A percentile compares a stretch with the other conserved stretches of the same genome.
Conservation (phyloP, 2,113 vertebrate species). For the Cardinalis cardinalis region DNA sequence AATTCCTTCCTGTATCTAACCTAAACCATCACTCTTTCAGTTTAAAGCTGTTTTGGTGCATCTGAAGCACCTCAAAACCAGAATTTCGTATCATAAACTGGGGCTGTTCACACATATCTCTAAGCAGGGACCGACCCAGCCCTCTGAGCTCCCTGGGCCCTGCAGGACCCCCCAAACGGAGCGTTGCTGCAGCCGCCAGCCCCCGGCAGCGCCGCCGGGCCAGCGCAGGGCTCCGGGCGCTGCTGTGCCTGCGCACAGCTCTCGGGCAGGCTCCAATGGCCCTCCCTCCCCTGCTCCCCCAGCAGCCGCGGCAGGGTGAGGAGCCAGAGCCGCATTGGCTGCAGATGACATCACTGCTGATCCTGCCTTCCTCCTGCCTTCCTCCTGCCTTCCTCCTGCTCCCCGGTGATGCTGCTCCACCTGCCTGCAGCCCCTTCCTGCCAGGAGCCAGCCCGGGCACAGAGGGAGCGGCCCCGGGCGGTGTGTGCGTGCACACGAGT, state of each 20-base stretch:
- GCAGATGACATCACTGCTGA: constrained; percentile 36
- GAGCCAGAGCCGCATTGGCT: constrained; percentile 37
- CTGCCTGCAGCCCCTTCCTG: not conserved
- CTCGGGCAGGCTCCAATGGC: not conserved
- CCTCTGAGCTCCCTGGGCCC: not conserved
- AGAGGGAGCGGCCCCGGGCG: not conserved
- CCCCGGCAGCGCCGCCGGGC: not conserved
- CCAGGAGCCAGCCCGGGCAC: not conserved
- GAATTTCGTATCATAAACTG: not conserved
- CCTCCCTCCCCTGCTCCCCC: not conserved
- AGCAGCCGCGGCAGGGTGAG: not conserved
- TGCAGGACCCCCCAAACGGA: not conserved
- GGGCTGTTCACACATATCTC: not conserved
- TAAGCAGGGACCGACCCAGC: not conserved
- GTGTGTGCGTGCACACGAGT: not conserved
- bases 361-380: not conserved
- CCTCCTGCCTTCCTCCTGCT: not conserved
- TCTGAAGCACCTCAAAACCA: not conserved
- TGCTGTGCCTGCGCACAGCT: not conserved
- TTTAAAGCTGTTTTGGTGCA: not conserved
- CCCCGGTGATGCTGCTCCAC: not conserved
- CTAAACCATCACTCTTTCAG: not conserved
- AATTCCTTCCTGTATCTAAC: not conserved
- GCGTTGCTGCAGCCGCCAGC: not conserved
- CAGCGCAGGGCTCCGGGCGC: not conserved